A percentile compares a stretch with the other conserved stretches of the same genome.
Evolutionary conservation across 1,140 invertebrate genomes (phyloP).

Genomic region (Brachionus sp.): DNA sequence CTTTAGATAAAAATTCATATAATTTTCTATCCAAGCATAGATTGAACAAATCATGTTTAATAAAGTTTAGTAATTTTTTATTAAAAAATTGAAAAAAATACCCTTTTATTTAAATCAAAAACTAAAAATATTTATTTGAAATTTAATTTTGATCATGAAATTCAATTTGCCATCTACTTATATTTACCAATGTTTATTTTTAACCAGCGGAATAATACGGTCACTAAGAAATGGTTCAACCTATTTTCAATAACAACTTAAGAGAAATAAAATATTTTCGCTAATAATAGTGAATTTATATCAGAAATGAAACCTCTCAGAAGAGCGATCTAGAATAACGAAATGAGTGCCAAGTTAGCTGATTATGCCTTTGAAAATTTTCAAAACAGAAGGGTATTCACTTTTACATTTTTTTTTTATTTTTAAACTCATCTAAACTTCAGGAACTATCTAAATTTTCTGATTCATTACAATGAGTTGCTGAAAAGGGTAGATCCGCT

Average conservation of each 20-base stretch:
- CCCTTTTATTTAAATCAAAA: not conserved
- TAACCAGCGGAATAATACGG: too few species aligned
- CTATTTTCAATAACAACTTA: too few species aligned
- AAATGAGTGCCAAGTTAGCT: not conserved
- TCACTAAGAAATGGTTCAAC: too few species aligned
- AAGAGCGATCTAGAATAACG: not conserved
- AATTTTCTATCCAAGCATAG: not conserved
- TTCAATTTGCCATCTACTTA: not conserved
- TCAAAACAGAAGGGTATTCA: not conserved
- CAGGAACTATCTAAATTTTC: not conserved
- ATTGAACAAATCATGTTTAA: not conserved
- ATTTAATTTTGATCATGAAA: not conserved
- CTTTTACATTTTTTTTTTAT: not conserved
- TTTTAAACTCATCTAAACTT: not conserved
- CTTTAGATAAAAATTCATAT: not conserved
- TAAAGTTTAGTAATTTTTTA: not conserved
- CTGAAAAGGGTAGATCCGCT: not conserved
- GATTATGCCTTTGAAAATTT: not conserved
- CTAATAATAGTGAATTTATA: too few species aligned
- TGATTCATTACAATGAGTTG: not conserved
- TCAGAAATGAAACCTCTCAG: not conserved
- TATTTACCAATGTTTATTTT: too few species aligned
- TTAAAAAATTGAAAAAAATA: not conserved
- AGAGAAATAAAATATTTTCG: too few species aligned
- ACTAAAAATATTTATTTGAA: not conserved